These are phyloP conservation scores for Platycheirus rosarum DNA, from an alignment of 2,888 invertebrate species.

Conservation along the genomic window DNA sequence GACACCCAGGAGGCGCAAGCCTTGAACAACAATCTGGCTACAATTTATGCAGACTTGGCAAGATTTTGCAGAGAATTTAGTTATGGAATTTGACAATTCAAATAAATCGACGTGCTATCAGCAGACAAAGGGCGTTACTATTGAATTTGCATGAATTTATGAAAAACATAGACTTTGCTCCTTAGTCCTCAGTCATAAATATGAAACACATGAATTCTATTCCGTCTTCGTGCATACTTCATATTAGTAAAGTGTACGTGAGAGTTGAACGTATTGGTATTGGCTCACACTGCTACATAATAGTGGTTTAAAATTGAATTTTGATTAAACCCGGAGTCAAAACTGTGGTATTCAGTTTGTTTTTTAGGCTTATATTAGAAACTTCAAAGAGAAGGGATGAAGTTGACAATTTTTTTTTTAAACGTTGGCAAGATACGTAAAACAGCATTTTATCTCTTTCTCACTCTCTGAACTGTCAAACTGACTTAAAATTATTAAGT, in stretches of 20 bases:
- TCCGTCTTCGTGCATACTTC: background rate
- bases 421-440: too few species aligned
- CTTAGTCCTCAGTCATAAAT: background rate
- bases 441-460: too few species aligned
- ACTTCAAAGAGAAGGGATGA: too few species aligned
- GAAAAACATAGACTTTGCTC: background rate
- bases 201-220: constrained; percentile 1
- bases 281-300: too few species aligned
- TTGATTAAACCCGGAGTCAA: too few species aligned
- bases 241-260: background rate
- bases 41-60: constrained; percentile 37
- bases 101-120: constrained; percentile 42
- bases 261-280: too few species aligned
- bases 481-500: too few species aligned
- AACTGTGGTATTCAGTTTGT: too few species aligned
- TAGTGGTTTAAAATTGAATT: too few species aligned
- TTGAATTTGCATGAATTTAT: constrained; percentile 25
- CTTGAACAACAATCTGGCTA: constrained; percentile 10
- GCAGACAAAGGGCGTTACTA: constrained; percentile 35
- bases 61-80: constrained; percentile 50
- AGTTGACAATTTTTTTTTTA: too few species aligned
- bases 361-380: too few species aligned
- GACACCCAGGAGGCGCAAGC: constrained; percentile 1
- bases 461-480: too few species aligned
- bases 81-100: constrained; percentile 42